phyloP scores from a whole-genome alignment of 2,888 invertebrate genomes.

The Oligia fasciuncula region DNA sequence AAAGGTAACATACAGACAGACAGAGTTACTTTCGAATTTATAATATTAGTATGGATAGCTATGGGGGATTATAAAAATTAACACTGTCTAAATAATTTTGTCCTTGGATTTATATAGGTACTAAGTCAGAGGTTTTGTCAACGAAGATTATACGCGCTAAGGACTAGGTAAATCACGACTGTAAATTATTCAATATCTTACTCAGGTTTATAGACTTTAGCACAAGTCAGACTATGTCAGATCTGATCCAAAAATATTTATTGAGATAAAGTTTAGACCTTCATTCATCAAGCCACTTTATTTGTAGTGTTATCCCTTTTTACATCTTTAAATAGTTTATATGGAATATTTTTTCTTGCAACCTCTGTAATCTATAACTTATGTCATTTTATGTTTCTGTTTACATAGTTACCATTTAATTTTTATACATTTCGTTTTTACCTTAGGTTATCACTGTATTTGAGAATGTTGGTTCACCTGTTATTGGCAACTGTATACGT shows the following conservation, averaged over 20 bases:
- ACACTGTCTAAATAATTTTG: conserved; percentile 6
- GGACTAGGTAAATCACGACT: conserved; percentile 12
- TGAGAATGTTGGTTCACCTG: no score
- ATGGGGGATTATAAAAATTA: conserved; percentile 2
- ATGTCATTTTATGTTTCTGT: no score
- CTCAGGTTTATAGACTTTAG: not conserved
- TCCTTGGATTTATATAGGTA: not conserved
- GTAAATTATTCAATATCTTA: conserved; percentile 40
- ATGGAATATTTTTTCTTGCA: not conserved
- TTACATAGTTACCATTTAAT: no score
- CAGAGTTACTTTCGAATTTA: no score
- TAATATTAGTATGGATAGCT: no score
- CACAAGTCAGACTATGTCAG: not conserved
- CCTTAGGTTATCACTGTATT: no score
- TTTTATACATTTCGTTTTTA: no score
- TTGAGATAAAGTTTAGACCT: not conserved
- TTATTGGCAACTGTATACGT: no score
- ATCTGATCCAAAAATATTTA: not conserved
- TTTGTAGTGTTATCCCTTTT: not conserved
- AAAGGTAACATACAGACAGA: no score
- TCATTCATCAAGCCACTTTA: not conserved
- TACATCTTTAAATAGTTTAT: not conserved
- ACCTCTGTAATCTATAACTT: no score
- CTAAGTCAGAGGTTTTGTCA: not conserved
- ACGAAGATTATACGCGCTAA: not conserved